Percentiles rank a stretch among this genome's conserved stretches.
Evolutionary conservation across 2,888 invertebrate genomes (phyloP).

Genomic region (Cancer borealis): DNA sequence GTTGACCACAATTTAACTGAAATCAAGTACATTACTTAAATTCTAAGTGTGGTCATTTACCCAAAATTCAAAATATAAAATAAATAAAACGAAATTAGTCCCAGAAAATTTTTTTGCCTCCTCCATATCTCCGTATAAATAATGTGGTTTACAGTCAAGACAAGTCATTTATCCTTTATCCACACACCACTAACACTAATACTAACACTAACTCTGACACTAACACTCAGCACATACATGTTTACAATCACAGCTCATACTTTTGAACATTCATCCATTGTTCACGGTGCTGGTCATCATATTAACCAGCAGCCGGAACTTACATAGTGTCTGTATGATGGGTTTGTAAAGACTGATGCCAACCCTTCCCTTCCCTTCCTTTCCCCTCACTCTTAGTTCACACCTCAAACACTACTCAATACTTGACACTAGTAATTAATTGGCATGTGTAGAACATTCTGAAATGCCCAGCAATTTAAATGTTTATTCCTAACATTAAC

Average conservation of each 20-base stretch:
- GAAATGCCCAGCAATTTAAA: not conserved
- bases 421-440: not conserved
- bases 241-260: not conserved
- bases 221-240: not conserved
- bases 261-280: not conserved
- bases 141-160: not conserved
- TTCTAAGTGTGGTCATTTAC: not conserved
- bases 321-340: not conserved
- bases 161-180: not conserved
- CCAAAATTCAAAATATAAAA: not conserved
- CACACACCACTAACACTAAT: not conserved
- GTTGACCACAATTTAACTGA: not conserved
- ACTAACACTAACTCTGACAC: not conserved
- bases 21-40: constrained; percentile 4
- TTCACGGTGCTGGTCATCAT: not conserved
- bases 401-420: not conserved
- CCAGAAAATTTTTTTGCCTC: not conserved
- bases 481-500: not conserved
- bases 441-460: not conserved
- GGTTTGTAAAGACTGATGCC: not conserved
- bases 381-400: not conserved
- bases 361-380: not conserved
- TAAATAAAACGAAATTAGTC: not conserved
- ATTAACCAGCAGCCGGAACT: not conserved
- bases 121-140: not conserved